phyloP scores from a whole-genome alignment of 2,113 vertebrate genomes.

The Rhynchomys soricoides region DNA sequence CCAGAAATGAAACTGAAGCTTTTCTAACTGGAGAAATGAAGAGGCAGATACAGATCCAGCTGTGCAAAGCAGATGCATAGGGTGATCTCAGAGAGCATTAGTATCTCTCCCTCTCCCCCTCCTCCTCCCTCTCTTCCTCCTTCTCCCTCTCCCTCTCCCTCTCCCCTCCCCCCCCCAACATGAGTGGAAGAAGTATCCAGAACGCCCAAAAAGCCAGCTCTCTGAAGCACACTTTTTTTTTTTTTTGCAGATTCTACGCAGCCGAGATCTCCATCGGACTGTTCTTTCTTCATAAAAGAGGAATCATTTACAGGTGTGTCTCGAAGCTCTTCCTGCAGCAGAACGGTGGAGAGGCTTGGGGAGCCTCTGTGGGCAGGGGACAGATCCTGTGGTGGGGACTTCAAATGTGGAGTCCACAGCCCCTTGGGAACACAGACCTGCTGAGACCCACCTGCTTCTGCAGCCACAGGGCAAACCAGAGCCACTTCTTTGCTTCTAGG shows the following conservation, averaged over 20 bases:
- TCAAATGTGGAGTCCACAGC: accelerated
- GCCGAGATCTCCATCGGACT: conserved; percentile 90
- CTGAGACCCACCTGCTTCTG: not conserved
- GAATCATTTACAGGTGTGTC: conserved; percentile 95
- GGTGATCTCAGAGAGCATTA: not conserved
- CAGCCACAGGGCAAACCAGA: not conserved
- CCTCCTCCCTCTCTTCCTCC: not conserved
- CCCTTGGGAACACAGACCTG: not conserved
- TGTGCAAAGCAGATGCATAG: accelerated
- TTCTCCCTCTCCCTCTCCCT: not conserved
- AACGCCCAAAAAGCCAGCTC: not conserved
- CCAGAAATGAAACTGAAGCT: not conserved
- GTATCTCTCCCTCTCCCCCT: not conserved
- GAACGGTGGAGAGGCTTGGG: accelerated
- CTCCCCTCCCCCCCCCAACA: not conserved
- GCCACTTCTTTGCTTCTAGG: not conserved
- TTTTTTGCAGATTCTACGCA: conserved; percentile 88
- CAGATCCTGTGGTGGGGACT: not conserved
- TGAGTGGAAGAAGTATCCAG: not conserved
- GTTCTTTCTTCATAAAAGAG: conserved; percentile 91
- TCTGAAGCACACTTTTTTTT: conserved; percentile 46
- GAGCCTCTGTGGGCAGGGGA: not conserved
- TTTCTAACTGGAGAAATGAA: no score
- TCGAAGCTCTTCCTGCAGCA: not conserved
- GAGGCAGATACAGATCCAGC: not conserved